phyloP scores from a whole-genome alignment of 2,797 vertebrate species.

The Syncerus caffer region DNA sequence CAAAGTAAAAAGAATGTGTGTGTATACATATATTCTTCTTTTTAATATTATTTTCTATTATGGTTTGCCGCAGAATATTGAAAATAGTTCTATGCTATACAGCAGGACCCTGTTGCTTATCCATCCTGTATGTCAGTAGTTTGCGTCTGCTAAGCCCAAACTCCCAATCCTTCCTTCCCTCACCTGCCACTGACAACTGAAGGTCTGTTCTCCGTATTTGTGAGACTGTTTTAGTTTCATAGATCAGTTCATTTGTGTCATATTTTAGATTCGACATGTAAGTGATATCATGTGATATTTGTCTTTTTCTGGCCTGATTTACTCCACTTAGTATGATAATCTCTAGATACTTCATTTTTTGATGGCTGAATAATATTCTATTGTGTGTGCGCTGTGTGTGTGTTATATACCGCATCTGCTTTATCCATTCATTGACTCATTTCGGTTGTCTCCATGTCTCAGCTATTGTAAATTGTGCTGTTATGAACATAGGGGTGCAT shows the following conservation, averaged over 20 bases:
- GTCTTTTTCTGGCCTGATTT: neutral
- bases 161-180: neutral
- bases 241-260: neutral
- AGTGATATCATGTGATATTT: neutral
- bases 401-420: neutral
- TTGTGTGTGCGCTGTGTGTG: rapidly evolving
- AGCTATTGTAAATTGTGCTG: neutral
- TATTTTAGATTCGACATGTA: neutral
- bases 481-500: neutral
- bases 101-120: neutral
- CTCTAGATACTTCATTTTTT: neutral
- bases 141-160: neutral
- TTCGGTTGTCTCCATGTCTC: neutral
- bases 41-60: neutral
- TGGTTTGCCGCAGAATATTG: neutral
- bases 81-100: neutral
- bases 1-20: neutral
- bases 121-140: neutral
- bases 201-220: neutral
- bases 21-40: neutral
- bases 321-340: neutral
- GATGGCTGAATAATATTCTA: neutral
- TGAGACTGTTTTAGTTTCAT: neutral
- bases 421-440: neutral
- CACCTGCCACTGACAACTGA: neutral